Evolutionary conservation across 2,797 vertebrate species (phyloP).

Genomic region (Megaceryle alcyon): DNA sequence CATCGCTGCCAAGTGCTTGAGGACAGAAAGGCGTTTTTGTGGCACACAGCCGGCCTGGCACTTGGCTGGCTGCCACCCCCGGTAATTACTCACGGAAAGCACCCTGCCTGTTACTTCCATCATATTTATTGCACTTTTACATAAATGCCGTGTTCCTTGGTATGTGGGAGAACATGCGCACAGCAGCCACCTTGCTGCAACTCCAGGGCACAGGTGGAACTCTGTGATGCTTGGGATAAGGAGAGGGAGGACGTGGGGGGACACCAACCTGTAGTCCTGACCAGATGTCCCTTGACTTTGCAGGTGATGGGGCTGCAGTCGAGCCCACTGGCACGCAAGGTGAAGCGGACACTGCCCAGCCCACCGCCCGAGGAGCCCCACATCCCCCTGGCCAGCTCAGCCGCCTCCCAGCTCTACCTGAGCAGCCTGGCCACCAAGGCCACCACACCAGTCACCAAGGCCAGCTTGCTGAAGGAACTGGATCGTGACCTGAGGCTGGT

Average conservation of each 20-base stretch:
- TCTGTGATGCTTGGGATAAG: background rate
- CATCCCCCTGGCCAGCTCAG: conserved; percentile 88
- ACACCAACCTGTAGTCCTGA: background rate
- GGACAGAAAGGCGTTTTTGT: background rate
- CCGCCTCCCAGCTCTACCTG: conserved; percentile 91
- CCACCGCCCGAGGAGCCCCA: conserved; percentile 96
- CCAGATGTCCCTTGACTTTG: conserved; percentile 18
- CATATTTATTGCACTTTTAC: conserved; percentile 57
- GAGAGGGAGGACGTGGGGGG: accelerated
- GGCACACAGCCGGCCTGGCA: accelerated
- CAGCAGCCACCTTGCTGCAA: accelerated
- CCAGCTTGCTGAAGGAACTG: conserved; percentile 92
- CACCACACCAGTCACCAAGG: conserved; percentile 89
- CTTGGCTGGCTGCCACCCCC: conserved; percentile 19
- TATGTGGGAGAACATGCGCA: background rate
- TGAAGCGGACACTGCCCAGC: conserved; percentile 98
- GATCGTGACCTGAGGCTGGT: conserved; percentile 96
- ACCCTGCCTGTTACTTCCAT: conserved; percentile 68
- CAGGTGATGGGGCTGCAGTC: conserved; percentile 94
- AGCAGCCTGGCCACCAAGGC: conserved; percentile 88
- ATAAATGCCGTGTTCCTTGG: background rate
- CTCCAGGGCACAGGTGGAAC: accelerated
- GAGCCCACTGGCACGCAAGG: conserved; percentile 94
- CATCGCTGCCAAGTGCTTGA: background rate
- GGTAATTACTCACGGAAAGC: conserved; percentile 43